Percentiles rank a stretch among this genome's conserved stretches.
Evolutionary conservation across 1,140 invertebrate genomes (phyloP).

Genomic region (Oncopeltus fasciatus): DNA sequence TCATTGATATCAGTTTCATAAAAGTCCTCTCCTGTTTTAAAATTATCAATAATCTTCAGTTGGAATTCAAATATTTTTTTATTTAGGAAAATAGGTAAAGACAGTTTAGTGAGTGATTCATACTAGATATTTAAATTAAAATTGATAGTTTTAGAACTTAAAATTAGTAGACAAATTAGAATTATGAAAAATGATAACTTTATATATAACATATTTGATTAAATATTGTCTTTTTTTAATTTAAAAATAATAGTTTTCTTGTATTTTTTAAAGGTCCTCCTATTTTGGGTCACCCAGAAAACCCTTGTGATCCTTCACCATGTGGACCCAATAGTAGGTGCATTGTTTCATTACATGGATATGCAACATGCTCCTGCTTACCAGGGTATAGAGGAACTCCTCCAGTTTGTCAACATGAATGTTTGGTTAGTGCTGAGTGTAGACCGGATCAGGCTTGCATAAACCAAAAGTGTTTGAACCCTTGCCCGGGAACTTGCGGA

Average conservation of each 20-base stretch:
- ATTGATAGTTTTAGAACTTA: too few relatives aligned
- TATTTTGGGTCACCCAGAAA: conserved; percentile 22
- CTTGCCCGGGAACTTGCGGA: conserved; percentile 64
- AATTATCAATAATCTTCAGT: too few relatives aligned
- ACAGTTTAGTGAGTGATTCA: too few relatives aligned
- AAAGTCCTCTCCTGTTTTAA: too few relatives aligned
- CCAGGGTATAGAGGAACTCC: conserved; percentile 63
- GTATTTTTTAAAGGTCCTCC: conserved; percentile 14
- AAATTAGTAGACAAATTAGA: too few relatives aligned
- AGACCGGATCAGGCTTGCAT: conserved; percentile 58
- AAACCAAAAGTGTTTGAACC: conserved; percentile 61
- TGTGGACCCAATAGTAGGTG: conserved; percentile 68
- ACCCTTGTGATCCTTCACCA: conserved; percentile 46
- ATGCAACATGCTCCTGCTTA: conserved; percentile 62
- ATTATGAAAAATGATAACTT: too few relatives aligned
- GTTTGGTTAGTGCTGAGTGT: conserved; percentile 65
- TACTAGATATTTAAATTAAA: too few relatives aligned
- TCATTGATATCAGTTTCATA: too few relatives aligned
- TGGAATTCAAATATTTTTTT: too few relatives aligned
- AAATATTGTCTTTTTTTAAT: background rate
- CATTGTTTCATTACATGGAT: conserved; percentile 48
- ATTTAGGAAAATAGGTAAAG: too few relatives aligned
- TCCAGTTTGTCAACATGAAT: conserved; percentile 64
- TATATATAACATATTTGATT: background rate
- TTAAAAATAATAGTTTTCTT: background rate